Evolutionary conservation across 2,888 invertebrate genomes (phyloP).

Genomic region (Eupelmus urozonus): DNA sequence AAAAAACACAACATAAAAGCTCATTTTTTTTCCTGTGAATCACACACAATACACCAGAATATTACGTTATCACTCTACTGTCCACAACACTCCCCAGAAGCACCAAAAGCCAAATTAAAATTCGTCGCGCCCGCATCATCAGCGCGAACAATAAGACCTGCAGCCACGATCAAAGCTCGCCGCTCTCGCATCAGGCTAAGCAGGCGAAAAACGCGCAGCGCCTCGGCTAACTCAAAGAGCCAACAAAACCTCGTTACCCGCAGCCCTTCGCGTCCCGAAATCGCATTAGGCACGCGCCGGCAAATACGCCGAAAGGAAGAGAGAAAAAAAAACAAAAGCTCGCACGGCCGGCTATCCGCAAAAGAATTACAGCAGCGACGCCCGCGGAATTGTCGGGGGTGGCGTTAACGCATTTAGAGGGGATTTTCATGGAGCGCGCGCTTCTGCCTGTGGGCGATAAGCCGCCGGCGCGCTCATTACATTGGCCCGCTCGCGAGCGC

Average conservation of each 20-base stretch:
- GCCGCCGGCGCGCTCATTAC: constrained; percentile 4
- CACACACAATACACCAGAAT: too few species aligned
- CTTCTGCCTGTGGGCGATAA: constrained; percentile 11
- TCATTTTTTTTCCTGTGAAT: too few species aligned
- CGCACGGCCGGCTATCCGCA: too few species aligned
- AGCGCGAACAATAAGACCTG: too few species aligned
- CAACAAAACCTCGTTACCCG: background rate
- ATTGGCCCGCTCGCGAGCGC: constrained; percentile 17
- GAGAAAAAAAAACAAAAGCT: background rate
- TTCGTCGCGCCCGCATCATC: too few species aligned
- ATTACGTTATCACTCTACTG: too few species aligned
- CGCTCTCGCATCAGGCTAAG: too few species aligned
- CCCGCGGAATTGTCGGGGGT: background rate
- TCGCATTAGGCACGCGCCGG: background rate
- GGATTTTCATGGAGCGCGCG: background rate
- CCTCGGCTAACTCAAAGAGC: background rate
- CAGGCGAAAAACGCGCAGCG: too few species aligned
- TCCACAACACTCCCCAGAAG: too few species aligned
- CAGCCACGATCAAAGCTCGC: background rate
- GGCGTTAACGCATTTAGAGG: background rate
- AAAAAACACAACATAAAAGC: too few species aligned
- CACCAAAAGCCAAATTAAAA: too few species aligned
- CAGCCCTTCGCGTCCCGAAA: background rate
- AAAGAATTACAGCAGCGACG: background rate
- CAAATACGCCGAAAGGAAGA: background rate